Evolutionary conservation across 2,797 vertebrate species (phyloP), one percentile per base, ranked within the genome.

Genomic region (Sebastes reedi): DNA sequence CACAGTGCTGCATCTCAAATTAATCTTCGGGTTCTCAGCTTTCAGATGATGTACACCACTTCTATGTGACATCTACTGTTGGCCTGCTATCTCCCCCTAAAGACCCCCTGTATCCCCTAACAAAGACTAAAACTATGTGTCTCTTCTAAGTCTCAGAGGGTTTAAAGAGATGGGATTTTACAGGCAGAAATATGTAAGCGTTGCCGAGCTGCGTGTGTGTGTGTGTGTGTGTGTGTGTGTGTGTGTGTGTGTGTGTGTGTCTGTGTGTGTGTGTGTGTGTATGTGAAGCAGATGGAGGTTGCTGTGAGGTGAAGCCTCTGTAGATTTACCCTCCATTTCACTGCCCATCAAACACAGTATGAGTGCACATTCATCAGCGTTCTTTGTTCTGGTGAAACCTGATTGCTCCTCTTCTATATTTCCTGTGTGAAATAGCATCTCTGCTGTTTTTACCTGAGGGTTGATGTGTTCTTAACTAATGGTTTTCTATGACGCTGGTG

Each of bases 271-370:
- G 6, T 30, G 30, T 32, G 1, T 67, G 46, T 61, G 67, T 18
- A 10, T n/a, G 72, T 3, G 60, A 55, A 67, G 66, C 79, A 84
- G 81, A 81, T 82, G 77, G 81, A 86, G 77, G 85, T 60, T 78
- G 80, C 67, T 85, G 60, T 72, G 62, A 86, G 78, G 85, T 89
- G 84, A 88, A 85, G 77, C 72, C 85, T 77, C 86, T 75, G 80
- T 79, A 82, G 82, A 78, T 75, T 85, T 87, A 79, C 46, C 79
- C 85, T 88, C 82, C 81, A 85, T 83, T 89, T 87, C 82, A 85
- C 79, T 81, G 87, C 80, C 82, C 81, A 77, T 87, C 87, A 71
- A 24, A 71, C 75, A 67, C 27, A 68, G 29, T 9, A 4, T 18
- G 46, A 75, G 39, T 9, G 16, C 55, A 11, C 10, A 18, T 64